Conservation (phyloP, 2,888 invertebrate species). For the Nephrotoma appendiculata region DNA sequence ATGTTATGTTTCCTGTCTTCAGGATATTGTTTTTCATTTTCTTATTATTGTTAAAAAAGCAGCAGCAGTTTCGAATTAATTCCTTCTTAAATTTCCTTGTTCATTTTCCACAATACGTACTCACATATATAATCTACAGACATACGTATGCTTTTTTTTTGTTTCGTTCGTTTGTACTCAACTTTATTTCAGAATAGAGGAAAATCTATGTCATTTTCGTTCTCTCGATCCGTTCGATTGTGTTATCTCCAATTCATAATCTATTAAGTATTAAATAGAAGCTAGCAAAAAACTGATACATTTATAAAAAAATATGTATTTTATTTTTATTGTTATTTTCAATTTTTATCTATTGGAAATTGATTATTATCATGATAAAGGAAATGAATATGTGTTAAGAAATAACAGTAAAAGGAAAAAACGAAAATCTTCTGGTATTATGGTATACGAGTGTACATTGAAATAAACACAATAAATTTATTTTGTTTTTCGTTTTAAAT, state of each 20-base stretch:
- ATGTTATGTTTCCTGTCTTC: neutral
- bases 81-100: neutral
- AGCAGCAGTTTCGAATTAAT: neutral
- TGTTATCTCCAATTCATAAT: neutral
- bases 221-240: neutral
- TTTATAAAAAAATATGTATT: neutral
- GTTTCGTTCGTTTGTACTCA: neutral
- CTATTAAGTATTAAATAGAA: neutral
- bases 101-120: neutral
- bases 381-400: neutral
- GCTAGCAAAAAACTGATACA: neutral
- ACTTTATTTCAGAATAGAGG: neutral
- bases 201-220: neutral
- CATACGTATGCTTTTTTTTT: neutral
- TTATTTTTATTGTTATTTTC: neutral
- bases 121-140: neutral
- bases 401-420: neutral
- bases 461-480: neutral
- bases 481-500: neutral
- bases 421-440: neutral
- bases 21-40: neutral
- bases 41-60: neutral
- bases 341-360: neutral
- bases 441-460: neutral
- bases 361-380: neutral